Percentiles rank a stretch among this genome's conserved stretches.
These are phyloP conservation scores for Triplophysa rosa DNA, from an alignment of 2,113 vertebrate genomes.

Conservation along the genomic window DNA sequence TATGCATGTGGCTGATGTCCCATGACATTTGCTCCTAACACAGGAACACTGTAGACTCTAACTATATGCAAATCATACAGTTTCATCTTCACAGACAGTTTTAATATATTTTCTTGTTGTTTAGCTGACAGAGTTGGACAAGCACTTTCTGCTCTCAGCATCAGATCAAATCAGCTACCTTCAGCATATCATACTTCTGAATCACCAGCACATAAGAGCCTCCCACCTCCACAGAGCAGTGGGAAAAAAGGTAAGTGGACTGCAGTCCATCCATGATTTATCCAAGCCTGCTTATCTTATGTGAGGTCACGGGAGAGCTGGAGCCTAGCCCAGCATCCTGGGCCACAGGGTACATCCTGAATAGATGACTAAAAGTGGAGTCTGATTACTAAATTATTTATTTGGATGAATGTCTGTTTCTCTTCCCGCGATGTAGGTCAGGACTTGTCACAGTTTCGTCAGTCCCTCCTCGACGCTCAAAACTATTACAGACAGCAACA, in stretches of 20 bases:
- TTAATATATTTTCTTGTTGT: neutral
- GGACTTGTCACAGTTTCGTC: conserved; percentile 48
- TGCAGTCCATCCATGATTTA: too few species aligned
- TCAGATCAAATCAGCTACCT: conserved; percentile 3
- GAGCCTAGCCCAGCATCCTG: too few species aligned
- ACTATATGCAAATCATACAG: neutral
- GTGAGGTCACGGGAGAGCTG: too few species aligned
- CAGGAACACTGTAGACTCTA: too few species aligned
- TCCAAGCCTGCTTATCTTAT: too few species aligned
- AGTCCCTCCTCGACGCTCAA: conserved; percentile 53
- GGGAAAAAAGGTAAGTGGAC: neutral
- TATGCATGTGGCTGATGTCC: too few species aligned
- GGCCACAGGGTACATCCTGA: too few species aligned
- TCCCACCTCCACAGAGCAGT: neutral
- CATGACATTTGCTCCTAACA: too few species aligned
- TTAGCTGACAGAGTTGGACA: conserved; percentile 30
- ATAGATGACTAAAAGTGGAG: neutral
- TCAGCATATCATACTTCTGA: neutral
- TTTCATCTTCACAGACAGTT: neutral
- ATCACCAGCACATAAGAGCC: neutral
- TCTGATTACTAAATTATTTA: neutral
- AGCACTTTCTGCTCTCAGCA: conserved; percentile 10
- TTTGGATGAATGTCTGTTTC: neutral
- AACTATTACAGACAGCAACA: conserved; percentile 58
- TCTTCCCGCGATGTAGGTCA: conserved; percentile 31